Evolutionary conservation across 1,140 invertebrate species (phyloP), one percentile per base, ranked within the genome.

Genomic region (Drosophila murphyi): DNA sequence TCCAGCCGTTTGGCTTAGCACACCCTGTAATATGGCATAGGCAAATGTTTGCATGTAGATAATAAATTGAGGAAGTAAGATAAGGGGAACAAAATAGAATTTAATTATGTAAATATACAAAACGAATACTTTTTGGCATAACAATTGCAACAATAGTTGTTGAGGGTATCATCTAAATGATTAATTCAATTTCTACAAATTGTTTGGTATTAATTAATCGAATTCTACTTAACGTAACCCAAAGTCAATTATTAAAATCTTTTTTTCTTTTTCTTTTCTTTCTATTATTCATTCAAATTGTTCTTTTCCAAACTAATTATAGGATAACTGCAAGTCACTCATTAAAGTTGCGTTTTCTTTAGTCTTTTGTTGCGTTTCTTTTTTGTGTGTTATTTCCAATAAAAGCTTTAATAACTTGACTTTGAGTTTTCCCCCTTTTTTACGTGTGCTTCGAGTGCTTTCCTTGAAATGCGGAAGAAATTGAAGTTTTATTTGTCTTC

Each of bases 401-500:
- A 48, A 29, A 69, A 28, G 29, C 51, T 62, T 62, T 57, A 32
- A 35, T 48, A 68, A 68, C 56, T 73, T 69, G 47, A 67, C 52
- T 61, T 61, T 47, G 59, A 62, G 74, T 78, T 81, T 57, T 57
- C 72, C 51, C 62, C 28, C 34, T 48, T 43, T 79, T 52, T 67
- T 74, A 67, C 70, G 64, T 78, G 75, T 39, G 20, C 20, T 57
- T 68, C 29, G 68, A 60, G 79, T 48, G 78, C 29, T 76, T 65
- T 52, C 64, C 61, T 60, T 48, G 37, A 71, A 63, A 45, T 43
- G 56, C 45, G 10, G 32, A 48, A 51, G 43, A 67, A 88, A 82
- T 79, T 79, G 67, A 79, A 86, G 82, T 82, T 79, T 75, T 79
- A 34, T 68, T 63, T 62, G 28, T 20, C 47, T 56, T 31, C 12